Base-by-base conservation (phyloP, 1,140 invertebrate species). In the Meloidogyne hapla region DNA sequence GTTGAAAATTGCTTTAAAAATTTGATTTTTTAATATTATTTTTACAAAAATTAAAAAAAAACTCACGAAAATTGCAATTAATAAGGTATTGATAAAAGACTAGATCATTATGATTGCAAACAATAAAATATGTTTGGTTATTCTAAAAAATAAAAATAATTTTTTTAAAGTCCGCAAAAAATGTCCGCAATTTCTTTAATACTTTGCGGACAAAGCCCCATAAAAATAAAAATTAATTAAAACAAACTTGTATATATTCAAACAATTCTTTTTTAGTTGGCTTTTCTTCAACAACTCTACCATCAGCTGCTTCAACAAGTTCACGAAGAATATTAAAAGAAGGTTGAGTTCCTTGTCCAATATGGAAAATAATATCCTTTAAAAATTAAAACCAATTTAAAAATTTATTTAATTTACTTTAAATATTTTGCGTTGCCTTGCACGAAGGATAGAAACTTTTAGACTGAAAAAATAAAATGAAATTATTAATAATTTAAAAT, bases 321-420 rank as follows among this genome's bases (percentile, higher is more conserved):
- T 42, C 10, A 15, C 42, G 12, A 2, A 80, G 40, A 28, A 77
- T 26, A n/a, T 26, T 45, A 18, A 21, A 79, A n/a, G 65, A 75
- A 48, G 79, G 79, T 40, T 48, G 66, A 10, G 73, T 64, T 21
- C 23, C 48, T 15, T 23, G 38, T n/a, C 80, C 79, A 23, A 80
- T 21, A 63, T 80, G 79, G 15, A 80, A 77, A 21, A 40, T 82
- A 1, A 80, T 68, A 66, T 81, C 80, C 70, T 80, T 38, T 70
- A 81, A 80, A 62, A 62, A 40, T 40, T 10, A 48, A 64, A 26
- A 25, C 25, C 33, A 33, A 33, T 6, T 33, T 33, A 73, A 61
- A 65, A 38, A 28, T 10, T 21, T 40, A 4, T 64, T 64, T 4
- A 65, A 38, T 15, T 61, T 8, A 75, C 76, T 21, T 77, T 28